Base-by-base conservation (phyloP, 2,113 vertebrate species). In the Muscicapa adusta region DNA sequence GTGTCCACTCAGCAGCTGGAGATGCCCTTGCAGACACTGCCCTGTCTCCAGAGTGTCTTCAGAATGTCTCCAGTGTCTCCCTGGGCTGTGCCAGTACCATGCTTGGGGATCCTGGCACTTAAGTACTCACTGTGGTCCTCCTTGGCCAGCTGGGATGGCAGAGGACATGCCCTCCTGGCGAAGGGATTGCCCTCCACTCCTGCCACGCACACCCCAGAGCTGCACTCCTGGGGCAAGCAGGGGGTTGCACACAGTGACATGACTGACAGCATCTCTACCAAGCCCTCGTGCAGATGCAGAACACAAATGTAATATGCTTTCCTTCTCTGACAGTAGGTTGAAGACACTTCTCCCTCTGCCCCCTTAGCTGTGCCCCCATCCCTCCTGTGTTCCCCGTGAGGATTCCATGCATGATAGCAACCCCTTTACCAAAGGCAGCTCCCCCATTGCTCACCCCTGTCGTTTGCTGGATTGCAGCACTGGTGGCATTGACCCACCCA, bases 401-500 rank as follows among this genome's bases (percentile, higher is more conserved):
- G 29, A 67, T 5, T 18, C 15, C 43, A 22, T 3, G 28, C 16
- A 5, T 14, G 50, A 56, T 29, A 29, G 26, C 23, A 83, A 22
- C 36, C 26, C 45, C 12, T 7, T 20, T 1, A 3, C n/a, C 4
- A 4, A 36, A n/a, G 50, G 58, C 62, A 67, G 36, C 24, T 76
- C 10, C 43, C 29, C 11, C 42, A 14, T 56, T 0, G 0, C 22
- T 51, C 50, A 29, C 5, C 23, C 12, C 5, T 45, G 8, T 18
- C 3, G 15, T 74, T 31, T 54, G 17, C 24, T 47, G 63, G n/a
- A 62, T 28, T 0, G 0, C 56, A 62, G 66, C 9, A 6, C 48
- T 0, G 4, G 18, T 2, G 15, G n/a, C 43, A 56, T 26, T 4
- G 14, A 42, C 43, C 5, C 11, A 20, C 5, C 62, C 2, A 5